phyloP scores from a whole-genome alignment of 1,140 invertebrate species.

The Conus ventricosus region DNA sequence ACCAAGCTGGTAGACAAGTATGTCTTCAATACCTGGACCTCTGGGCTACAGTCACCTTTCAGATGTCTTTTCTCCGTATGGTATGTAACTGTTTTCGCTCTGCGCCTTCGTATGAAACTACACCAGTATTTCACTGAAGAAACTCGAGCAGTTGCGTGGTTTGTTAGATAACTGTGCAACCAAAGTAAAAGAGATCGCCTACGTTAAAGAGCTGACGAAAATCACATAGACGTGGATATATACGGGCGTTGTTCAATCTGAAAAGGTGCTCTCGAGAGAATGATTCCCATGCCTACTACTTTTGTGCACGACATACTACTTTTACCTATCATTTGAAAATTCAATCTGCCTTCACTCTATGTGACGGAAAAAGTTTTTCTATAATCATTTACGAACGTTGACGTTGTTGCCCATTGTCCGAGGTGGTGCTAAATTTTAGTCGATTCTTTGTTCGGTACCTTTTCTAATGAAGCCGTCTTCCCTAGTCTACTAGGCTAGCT shows the following conservation, averaged over 20 bases:
- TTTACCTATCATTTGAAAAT: conserved; percentile 81
- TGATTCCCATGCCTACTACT: conserved; percentile 84
- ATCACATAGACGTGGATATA: conserved; percentile 79
- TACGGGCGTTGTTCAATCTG: conserved; percentile 79
- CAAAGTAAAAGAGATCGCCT: neutral
- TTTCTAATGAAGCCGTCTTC: conserved; percentile 96
- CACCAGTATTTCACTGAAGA: conserved; percentile 25
- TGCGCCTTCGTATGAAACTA: neutral
- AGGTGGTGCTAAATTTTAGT: conserved; percentile 78
- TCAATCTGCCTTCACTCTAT: conserved; percentile 76
- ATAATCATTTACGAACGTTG: conserved; percentile 32
- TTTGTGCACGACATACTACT: conserved; percentile 51
- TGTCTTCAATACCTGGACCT: conserved; percentile 47
- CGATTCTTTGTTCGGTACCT: conserved; percentile 75
- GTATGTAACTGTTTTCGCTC: neutral
- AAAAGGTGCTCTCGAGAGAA: conserved; percentile 30
- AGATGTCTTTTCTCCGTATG: neutral
- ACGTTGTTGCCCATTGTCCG: conserved; percentile 83
- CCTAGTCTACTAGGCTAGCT: conserved; percentile 89
- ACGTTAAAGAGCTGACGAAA: conserved; percentile 68
- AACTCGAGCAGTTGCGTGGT: neutral
- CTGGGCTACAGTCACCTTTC: conserved; percentile 17
- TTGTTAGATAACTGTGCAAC: neutral
- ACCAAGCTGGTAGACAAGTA: neutral
- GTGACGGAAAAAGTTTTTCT: conserved; percentile 94